These are phyloP conservation scores for Sphenodon punctatus DNA, from an alignment of 2,797 vertebrate species.

Conservation along the genomic window DNA sequence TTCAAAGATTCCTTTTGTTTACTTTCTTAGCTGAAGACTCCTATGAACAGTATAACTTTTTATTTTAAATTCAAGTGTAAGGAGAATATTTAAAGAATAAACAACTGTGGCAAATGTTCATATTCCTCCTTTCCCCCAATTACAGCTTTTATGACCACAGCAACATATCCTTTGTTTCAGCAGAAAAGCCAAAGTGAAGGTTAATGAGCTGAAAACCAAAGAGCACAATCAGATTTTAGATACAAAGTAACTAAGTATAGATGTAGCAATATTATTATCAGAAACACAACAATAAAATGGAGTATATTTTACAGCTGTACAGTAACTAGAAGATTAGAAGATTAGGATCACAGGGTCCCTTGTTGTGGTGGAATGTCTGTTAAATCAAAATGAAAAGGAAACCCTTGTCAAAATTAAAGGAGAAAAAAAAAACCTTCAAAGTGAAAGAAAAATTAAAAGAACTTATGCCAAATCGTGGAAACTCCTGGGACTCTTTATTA, in stretches of 20 bases:
- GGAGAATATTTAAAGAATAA: constrained; percentile 9
- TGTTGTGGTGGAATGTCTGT: constrained; percentile 1
- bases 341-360: neutral
- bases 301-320: constrained; percentile 4
- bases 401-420: neutral
- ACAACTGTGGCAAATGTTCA: neutral
- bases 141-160: neutral
- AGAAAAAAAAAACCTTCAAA: neutral
- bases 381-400: constrained; percentile 25
- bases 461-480: constrained; percentile 15
- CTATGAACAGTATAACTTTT: neutral
- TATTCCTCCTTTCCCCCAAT: neutral
- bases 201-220: constrained; percentile 23
- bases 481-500: neutral
- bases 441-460: constrained; percentile 6
- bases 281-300: constrained; percentile 7
- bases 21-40: constrained; percentile 20
- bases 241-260: neutral
- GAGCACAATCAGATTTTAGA: constrained; percentile 6
- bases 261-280: neutral
- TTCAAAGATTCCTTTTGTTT: constrained; percentile 13
- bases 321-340: constrained; percentile 7
- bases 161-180: neutral
- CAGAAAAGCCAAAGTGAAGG: neutral
- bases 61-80: constrained; percentile 2